Conservation (phyloP, 2,797 vertebrate species). For the Oryzias sinensis region DNA sequence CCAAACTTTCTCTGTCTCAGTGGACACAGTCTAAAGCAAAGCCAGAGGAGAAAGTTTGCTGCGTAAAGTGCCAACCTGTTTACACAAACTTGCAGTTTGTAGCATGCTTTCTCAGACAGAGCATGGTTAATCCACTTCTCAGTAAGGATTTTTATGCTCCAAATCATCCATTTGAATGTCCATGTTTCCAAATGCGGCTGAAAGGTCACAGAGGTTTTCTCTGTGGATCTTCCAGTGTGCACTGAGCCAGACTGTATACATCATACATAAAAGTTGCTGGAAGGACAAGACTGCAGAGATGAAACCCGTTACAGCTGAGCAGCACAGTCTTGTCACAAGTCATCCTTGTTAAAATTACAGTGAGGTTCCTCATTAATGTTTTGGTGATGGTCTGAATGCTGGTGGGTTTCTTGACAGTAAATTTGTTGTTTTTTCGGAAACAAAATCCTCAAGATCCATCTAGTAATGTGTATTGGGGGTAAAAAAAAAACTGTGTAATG, state of each 20-base stretch:
- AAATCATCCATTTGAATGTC: conserved; percentile 40
- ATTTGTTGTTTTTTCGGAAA: too few relatives aligned
- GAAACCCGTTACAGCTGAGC: conserved; percentile 31
- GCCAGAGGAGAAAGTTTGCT: too few relatives aligned
- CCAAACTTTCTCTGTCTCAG: too few relatives aligned
- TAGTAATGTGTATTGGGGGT: not conserved
- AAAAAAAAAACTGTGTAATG: too few relatives aligned
- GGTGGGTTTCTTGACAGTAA: conserved; percentile 18
- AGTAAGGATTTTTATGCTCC: conserved; percentile 31
- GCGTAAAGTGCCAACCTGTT: not conserved
- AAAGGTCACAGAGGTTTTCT: conserved; percentile 51
- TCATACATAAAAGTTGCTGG: conserved; percentile 34
- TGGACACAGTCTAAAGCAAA: too few relatives aligned
- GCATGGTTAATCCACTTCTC: conserved; percentile 24
- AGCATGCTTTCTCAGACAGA: conserved; percentile 1
- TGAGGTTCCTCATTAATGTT: conserved; percentile 37
- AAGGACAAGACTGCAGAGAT: conserved; percentile 10
- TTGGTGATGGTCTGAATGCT: conserved; percentile 32
- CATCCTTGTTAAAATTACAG: conserved; percentile 32
- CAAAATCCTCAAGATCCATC: not conserved
- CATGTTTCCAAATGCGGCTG: conserved; percentile 40
- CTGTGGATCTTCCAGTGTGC: conserved; percentile 11
- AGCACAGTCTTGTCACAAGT: conserved; percentile 23
- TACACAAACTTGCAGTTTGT: not conserved
- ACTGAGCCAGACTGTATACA: conserved; percentile 32